Evolutionary conservation across 2,888 invertebrate species (phyloP), one percentile per base, ranked within the genome.

Genomic region (Leistus spinibarbis): DNA sequence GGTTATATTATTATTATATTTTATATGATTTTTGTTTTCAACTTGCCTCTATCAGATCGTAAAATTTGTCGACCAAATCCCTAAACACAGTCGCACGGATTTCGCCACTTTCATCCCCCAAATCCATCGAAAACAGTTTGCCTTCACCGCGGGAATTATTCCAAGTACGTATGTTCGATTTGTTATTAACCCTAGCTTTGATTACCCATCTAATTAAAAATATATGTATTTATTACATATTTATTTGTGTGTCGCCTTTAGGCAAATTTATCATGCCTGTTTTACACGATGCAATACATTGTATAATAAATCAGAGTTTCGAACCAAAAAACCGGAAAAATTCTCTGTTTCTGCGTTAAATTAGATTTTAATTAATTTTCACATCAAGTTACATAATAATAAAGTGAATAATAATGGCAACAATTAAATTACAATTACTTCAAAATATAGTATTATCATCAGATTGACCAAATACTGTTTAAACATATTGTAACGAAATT

Each of bases 21-120:
- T 9, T 16, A n/a, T n/a, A n/a, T n/a, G 57, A 72, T 17, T 23
- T 27, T 60, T 19, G 62, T 17, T 23, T 19, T 10, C 9, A 22
- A 74, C 76, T 77, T 84, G 95, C 93, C 89, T 98, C 94, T 79
- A 99, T 88, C 87, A 94, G 89, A 80, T 96, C 93, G 84, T 91
- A 97, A 84, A 91, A 98, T 82, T 94, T 95, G 81, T 98, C 98
- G 77, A 93, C 94, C 79, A 92, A 90, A 71, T 94, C 94, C 79
- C 91, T 93, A 83, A 99, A 99, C 1, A 92, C 97, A 0, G 98
- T 98, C 54, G 93, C 94, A 77, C 96, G 88, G 79, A 99, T 98
- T 86, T 98, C 98, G 1, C 98, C 97, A 76, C 92, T 93, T 81
- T 97, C 96, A 85, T 99, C 99, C 77, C 95, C 87, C n/a, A 99